Conservation (phyloP, 37 sponge, comb jelly and placozoan species). For the Geodia barretti region DNA sequence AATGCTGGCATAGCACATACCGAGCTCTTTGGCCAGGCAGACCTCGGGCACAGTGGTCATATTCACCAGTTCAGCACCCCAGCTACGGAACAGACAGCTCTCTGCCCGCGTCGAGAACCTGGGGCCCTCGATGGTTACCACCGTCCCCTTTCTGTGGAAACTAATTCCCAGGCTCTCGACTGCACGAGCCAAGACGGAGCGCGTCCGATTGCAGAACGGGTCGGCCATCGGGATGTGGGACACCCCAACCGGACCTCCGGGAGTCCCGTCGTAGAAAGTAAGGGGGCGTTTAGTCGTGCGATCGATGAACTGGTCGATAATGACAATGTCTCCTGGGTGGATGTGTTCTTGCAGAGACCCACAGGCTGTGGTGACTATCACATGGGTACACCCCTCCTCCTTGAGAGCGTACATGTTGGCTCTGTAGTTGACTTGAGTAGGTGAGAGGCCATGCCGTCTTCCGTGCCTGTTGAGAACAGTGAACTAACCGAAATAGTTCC, state of each 20-base stretch:
- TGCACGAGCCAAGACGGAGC: constrained; percentile 48
- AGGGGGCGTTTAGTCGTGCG: constrained; percentile 68
- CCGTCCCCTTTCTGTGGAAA: constrained; percentile 67
- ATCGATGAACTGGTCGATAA: constrained; percentile 94
- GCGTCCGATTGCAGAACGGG: constrained; percentile 83
- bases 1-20: constrained; percentile 88
- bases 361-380: constrained; percentile 86
- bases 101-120: constrained; percentile 94
- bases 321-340: constrained; percentile 85
- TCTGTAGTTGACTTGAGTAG: constrained; percentile 88
- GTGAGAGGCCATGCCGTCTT: constrained; percentile 72
- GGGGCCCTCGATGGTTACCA: constrained; percentile 95
- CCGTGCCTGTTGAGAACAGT: constrained; percentile 77
- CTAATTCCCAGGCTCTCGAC: constrained; percentile 48
- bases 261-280: constrained; percentile 79
- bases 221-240: constrained; percentile 91
- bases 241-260: constrained; percentile 57
- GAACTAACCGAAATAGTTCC: too few relatives aligned
- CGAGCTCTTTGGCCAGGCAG: constrained; percentile 89
- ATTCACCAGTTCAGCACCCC: constrained; percentile 88
- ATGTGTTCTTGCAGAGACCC: constrained; percentile 88
- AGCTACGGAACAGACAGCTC: constrained; percentile 76
- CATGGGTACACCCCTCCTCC: constrained; percentile 79
- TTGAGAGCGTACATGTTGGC: constrained; percentile 92
- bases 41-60: constrained; percentile 99